A percentile compares a stretch with the other conserved stretches of the same genome.
phyloP scores from a whole-genome alignment of 2,888 invertebrate genomes.

The Melanostoma scalare region DNA sequence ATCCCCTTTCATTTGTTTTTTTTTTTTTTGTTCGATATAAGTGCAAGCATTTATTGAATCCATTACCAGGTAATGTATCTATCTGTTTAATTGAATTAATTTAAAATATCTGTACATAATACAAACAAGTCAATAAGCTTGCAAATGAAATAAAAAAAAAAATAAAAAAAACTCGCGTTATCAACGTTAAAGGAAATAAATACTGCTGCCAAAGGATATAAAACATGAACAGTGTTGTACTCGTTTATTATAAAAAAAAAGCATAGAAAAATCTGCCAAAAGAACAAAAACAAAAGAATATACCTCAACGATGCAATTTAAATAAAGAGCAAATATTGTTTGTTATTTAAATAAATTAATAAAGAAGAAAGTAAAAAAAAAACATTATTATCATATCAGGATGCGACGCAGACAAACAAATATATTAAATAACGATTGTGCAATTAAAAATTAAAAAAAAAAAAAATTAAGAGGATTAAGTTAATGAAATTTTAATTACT shows the following conservation, averaged over 20 bases:
- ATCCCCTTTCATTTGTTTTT: conserved; percentile 10
- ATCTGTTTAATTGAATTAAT: no score
- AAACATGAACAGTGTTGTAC: background rate
- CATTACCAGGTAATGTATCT: conserved; percentile 50
- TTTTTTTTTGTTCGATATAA: background rate
- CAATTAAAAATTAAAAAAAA: conserved; percentile 42
- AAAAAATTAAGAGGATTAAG: conserved; percentile 25
- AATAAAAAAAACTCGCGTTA: conserved; percentile 6
- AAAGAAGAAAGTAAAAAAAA: conserved; percentile 18
- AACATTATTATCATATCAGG: conserved; percentile 57
- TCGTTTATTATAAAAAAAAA: background rate
- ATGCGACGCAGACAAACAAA: conserved; percentile 48
- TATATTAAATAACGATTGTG: conserved; percentile 29
- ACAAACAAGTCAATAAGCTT: conserved; percentile 1
- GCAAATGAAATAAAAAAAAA: conserved; percentile 9
- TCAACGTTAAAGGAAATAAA: no score
- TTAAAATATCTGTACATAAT: conserved; percentile 28
- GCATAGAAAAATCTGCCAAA: conserved; percentile 55
- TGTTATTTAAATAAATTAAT: conserved; percentile 41
- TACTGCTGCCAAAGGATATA: conserved; percentile 57
- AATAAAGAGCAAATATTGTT: conserved; percentile 33
- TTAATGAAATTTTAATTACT: conserved; percentile 3
- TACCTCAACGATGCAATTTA: conserved; percentile 62
- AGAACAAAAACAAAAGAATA: conserved; percentile 34
- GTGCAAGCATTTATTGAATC: conserved; percentile 45